Base-by-base conservation (phyloP, 2,113 vertebrate species). In the Anas platyrhynchos region DNA sequence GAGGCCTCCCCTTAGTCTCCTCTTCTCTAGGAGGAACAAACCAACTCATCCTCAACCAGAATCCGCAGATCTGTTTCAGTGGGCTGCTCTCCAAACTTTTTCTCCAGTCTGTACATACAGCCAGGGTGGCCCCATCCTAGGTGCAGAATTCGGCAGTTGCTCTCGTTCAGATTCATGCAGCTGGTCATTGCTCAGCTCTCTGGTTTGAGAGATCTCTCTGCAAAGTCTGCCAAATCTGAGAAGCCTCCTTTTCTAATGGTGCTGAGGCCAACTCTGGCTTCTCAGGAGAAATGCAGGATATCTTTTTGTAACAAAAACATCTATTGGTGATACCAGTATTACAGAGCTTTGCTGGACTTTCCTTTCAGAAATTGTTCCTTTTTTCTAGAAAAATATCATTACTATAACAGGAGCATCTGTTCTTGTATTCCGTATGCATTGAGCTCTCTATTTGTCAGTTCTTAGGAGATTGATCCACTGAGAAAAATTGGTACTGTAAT, bases 281-380 rank as follows among this genome's bases (percentile, higher is more conserved):
- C 43, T 78, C 8, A 16, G 22, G 12, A 65, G 41, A 59, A 25
- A 4, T 1, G 0, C 29, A 26, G 23, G 78, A 65, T 17, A 7
- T n/a, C 6, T 6, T 9, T 74, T 58, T 34, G 12, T 54, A 54
- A 43, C 38, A 25, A 38, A 75, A 59, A 23, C n/a, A n/a, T 21
- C 3, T 66, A 1, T 34, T 66, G 38, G 34, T 58, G 9, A 43
- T 29, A 84, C 25, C 20, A 54, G 6, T 34, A 26, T 73, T 26
- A 31, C n/a, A 58, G 11, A 61, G 17, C n/a, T 86, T 72, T 72
- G 18, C 32, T 69, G 61, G 22, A 32, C 6, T 54, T 4, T 56
- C 22, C 13, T 46, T 74, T 63, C 56, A 75, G 46, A 68, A 79
- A 41, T 16, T 58, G 8, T 23, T 65, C 13, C 10, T 38, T 87